phyloP scores from a whole-genome alignment of 2,797 vertebrate genomes.

The Coregonus suidteri region DNA sequence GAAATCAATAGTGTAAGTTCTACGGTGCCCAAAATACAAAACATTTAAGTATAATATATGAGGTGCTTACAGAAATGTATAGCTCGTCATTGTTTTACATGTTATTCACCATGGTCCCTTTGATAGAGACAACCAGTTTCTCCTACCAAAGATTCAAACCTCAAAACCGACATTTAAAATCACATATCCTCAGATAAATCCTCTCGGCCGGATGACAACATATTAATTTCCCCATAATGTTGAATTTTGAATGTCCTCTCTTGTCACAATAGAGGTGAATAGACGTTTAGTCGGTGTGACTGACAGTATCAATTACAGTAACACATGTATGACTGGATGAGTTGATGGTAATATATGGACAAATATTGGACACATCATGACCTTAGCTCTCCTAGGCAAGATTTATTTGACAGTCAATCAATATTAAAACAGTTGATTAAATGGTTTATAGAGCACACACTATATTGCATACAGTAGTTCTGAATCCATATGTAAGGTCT shows the following conservation, averaged over 20 bases:
- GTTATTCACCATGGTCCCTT: not conserved
- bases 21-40: not conserved
- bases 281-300: conserved; percentile 10
- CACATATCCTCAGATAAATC: conserved; percentile 16
- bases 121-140: not conserved
- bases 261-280: conserved; percentile 15
- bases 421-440: conserved; percentile 5
- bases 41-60: conserved; percentile 1
- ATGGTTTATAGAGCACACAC: no score
- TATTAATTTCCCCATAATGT: conserved; percentile 4
- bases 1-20: not conserved
- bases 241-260: not conserved
- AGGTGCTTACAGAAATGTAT: not conserved
- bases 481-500: no score
- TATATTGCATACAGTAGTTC: no score
- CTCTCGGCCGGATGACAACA: conserved; percentile 4
- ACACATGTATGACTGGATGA: conserved; percentile 10
- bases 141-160: not conserved
- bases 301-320: conserved; percentile 29
- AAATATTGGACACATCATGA: conserved; percentile 1
- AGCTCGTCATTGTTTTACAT: not conserved
- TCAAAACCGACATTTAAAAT: conserved; percentile 20
- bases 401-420: not conserved
- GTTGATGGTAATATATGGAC: conserved; percentile 6
- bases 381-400: not conserved